Evolutionary conservation across 2,888 invertebrate genomes (phyloP).

Genomic region (Leuctra nigra): DNA sequence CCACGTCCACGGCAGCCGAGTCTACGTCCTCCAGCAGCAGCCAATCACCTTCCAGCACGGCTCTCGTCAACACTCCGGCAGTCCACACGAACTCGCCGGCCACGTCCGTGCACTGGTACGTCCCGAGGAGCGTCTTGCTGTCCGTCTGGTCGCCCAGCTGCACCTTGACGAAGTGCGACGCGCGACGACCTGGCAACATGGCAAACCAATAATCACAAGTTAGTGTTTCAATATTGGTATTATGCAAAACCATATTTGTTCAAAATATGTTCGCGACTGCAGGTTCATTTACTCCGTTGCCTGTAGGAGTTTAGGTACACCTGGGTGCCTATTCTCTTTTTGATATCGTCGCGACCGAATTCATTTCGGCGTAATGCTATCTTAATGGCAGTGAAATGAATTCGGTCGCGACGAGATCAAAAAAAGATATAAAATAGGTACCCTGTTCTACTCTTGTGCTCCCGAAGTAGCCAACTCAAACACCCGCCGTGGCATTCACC

Average conservation of each 20-base stretch:
- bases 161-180: constrained; percentile 63
- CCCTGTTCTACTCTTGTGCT: no score
- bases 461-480: no score
- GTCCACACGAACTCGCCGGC: constrained; percentile 98
- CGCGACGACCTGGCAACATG: constrained; percentile 34
- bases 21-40: constrained; percentile 93
- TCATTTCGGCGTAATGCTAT: no score
- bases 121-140: constrained; percentile 88
- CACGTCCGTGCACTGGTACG: constrained; percentile 90
- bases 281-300: no score
- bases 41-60: constrained; percentile 83
- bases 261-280: neutral
- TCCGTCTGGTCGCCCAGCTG: constrained; percentile 97
- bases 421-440: no score
- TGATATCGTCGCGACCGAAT: no score
- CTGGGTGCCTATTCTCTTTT: no score
- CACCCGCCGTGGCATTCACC: no score
- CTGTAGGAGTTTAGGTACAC: no score
- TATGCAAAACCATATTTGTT: neutral
- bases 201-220: no score
- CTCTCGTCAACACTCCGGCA: constrained; percentile 89
- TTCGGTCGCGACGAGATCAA: no score
- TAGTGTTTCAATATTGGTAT: neutral
- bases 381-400: no score
- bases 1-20: constrained; percentile 86